Conservation (phyloP, 1,140 invertebrate species). For the Platyscapa corneri region DNA sequence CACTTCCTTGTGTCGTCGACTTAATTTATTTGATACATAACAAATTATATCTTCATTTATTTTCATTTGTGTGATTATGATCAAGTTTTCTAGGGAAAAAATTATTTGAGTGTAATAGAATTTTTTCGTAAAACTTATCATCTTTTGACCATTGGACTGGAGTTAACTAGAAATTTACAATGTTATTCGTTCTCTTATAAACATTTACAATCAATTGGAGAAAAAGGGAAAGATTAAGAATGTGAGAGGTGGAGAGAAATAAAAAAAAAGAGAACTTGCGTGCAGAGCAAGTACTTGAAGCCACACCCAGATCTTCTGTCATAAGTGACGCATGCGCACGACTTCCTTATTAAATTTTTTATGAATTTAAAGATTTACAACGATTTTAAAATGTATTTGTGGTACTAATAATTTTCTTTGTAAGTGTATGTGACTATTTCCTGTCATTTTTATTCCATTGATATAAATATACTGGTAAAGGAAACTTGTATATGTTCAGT, state of each 20-base stretch:
- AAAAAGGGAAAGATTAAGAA: too few relatives aligned
- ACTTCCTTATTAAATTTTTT: background rate
- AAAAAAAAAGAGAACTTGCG: background rate
- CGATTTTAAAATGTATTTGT: conserved; percentile 7
- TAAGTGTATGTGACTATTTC: too few relatives aligned
- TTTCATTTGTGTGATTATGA: background rate
- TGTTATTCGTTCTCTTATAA: too few relatives aligned
- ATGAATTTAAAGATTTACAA: conserved; percentile 24
- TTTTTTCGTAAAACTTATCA: conserved; percentile 20
- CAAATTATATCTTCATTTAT: background rate
- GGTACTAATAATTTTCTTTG: too few relatives aligned
- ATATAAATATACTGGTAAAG: too few relatives aligned
- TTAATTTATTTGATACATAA: too few relatives aligned
- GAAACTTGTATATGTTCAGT: too few relatives aligned
- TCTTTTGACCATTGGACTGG: background rate
- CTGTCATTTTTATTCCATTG: too few relatives aligned
- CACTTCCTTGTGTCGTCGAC: too few relatives aligned
- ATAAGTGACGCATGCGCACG: background rate
- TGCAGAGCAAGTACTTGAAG: conserved; percentile 38
- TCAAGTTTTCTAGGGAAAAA: conserved; percentile 54
- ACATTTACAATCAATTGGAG: too few relatives aligned
- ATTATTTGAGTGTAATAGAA: conserved; percentile 70
- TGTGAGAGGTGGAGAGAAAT: background rate
- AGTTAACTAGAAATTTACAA: too few relatives aligned
- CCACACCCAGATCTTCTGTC: conserved; percentile 34